phyloP scores from a whole-genome alignment of 1,140 invertebrate genomes.

The Drosophila obscura region DNA sequence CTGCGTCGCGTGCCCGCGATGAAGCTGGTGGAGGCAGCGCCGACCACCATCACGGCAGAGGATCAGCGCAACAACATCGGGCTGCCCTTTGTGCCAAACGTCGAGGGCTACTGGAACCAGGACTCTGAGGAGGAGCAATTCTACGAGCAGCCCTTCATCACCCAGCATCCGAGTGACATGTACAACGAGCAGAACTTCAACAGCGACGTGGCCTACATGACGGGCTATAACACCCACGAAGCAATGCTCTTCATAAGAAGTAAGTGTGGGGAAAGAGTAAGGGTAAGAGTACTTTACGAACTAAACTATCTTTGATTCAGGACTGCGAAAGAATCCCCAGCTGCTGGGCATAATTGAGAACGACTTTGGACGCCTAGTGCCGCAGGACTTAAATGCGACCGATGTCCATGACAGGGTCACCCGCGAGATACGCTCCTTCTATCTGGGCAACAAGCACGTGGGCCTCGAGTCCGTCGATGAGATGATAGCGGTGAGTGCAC shows the following conservation, averaged over 20 bases:
- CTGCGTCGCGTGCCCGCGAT: constrained; percentile 67
- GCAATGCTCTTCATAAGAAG: constrained; percentile 85
- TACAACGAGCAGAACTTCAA: constrained; percentile 84
- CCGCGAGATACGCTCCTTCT: constrained; percentile 85
- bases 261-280: no score
- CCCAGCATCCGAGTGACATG: constrained; percentile 84
- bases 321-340: constrained; percentile 85
- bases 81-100: constrained; percentile 85
- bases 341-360: constrained; percentile 85
- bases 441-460: constrained; percentile 85
- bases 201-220: constrained; percentile 85
- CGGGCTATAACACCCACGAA: constrained; percentile 86
- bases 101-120: constrained; percentile 77
- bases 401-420: constrained; percentile 78
- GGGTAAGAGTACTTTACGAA: no score
- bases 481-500: constrained; percentile 84
- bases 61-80: constrained; percentile 85
- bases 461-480: constrained; percentile 85
- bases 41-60: constrained; percentile 83
- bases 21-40: constrained; percentile 84
- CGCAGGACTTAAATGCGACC: constrained; percentile 84
- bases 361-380: constrained; percentile 85
- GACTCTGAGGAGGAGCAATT: constrained; percentile 53
- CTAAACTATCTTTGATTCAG: constrained; percentile 59
- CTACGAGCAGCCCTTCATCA: constrained; percentile 85